A percentile compares a stretch with the other conserved stretches of the same genome.
These are phyloP conservation scores for Ciconia boyciana DNA, from an alignment of 2,113 vertebrate species.

Conservation along the genomic window DNA sequence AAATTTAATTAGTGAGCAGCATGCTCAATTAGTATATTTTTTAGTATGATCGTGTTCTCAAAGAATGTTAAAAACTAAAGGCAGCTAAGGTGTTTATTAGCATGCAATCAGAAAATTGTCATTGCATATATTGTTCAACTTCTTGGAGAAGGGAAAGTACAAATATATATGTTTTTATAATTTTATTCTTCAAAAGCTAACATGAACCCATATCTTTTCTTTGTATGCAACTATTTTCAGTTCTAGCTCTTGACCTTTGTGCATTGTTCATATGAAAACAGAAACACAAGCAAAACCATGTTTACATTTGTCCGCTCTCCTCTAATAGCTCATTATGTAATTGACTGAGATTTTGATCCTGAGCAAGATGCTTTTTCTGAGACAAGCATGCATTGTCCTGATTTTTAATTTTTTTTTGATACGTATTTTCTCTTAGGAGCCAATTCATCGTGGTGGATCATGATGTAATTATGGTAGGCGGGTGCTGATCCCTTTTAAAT, in stretches of 20 bases:
- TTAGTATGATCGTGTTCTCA: slow-evolving; percentile 30
- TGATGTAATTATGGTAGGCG: not conserved
- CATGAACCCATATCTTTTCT: not conserved
- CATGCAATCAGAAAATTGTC: not conserved
- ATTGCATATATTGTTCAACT: not conserved
- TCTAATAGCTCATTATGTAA: not conserved
- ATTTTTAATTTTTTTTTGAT: not conserved
- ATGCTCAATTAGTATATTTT: slow-evolving; percentile 4
- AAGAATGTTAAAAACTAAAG: not conserved
- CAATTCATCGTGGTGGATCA: not conserved
- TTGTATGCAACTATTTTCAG: not conserved
- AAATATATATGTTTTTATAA: not conserved
- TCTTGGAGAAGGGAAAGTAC: not conserved
- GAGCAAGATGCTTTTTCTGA: not conserved
- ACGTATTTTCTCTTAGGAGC: not conserved
- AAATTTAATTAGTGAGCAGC: slow-evolving; percentile 62
- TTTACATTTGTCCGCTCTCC: not conserved
- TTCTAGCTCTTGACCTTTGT: not conserved
- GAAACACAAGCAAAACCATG: not conserved
- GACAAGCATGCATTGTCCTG: not conserved
- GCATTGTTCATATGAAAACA: not conserved
- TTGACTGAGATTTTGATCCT: not conserved
- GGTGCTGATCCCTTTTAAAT: not conserved
- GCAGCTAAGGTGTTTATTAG: not conserved
- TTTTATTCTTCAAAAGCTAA: not conserved